Percentiles rank a stretch among this genome's conserved stretches.
Conservation (phyloP, 2,797 vertebrate species). For the Hyperoplus immaculatus region DNA sequence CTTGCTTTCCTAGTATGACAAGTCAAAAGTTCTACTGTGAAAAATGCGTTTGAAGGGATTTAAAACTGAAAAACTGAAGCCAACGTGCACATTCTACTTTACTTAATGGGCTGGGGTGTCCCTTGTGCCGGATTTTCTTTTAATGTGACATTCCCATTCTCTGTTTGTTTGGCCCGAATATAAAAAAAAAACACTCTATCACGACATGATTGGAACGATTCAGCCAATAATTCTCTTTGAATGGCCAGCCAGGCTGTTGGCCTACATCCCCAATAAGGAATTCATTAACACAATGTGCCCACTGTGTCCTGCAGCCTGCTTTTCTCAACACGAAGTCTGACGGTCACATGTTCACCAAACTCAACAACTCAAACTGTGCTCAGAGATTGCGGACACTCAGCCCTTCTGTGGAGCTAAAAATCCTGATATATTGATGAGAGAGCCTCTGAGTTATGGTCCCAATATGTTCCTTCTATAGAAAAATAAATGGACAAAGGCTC, state of each 20-base stretch:
- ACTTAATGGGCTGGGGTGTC: background rate
- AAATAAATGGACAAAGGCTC: background rate
- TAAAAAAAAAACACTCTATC: slow-evolving; percentile 25
- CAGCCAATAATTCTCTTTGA: slow-evolving; percentile 36
- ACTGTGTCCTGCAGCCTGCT: slow-evolving; percentile 56
- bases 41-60: no score
- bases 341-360: slow-evolving; percentile 51
- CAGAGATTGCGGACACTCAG: slow-evolving; percentile 8
- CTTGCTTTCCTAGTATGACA: background rate
- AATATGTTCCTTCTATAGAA: background rate
- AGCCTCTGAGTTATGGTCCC: background rate
- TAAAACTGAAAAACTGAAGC: background rate
- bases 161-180: slow-evolving; percentile 15
- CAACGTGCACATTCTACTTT: background rate
- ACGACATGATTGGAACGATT: slow-evolving; percentile 5
- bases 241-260: slow-evolving; percentile 34
- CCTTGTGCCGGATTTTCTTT: background rate
- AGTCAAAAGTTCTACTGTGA: background rate
- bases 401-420: background rate
- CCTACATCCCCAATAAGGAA: slow-evolving; percentile 51
- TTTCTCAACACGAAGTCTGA: slow-evolving; percentile 3
- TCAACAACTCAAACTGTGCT: slow-evolving; percentile 6
- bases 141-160: background rate
- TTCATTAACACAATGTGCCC: slow-evolving; percentile 60
- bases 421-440: background rate